Base-by-base conservation (phyloP, 1,140 invertebrate species). In the Polypedilum vanderplanki region DNA sequence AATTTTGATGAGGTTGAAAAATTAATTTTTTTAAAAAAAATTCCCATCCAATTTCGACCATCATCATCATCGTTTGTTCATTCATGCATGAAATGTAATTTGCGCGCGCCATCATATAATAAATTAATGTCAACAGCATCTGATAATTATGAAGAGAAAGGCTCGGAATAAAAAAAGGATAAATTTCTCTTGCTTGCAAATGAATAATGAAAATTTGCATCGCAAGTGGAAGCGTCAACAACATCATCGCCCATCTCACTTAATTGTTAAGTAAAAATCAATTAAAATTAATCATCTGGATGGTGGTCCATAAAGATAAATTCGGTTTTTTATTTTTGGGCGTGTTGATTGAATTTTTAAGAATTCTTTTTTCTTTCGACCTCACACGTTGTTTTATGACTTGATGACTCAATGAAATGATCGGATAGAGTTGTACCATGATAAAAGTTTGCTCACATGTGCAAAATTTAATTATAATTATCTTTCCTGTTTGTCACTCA, bases 401-500 rank as follows among this genome's bases (percentile, higher is more conserved):
- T 3, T 33, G 24, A 33, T 33, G 24, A 33, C 24, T 33, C 24
- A 33, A 33, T 33, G 24, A 33, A n/a, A 33, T 33, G 24, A 5
- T 33, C 24, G 24, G 24, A 33, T 33, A 33, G 24, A 33, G 24
- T 3, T 33, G 24, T 33, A 3, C 2, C 24, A 33, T 33, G 46
- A 70, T 2, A 70, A 7, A 18, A 70, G 18, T 70, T 18, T 22
- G 7, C 17, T 70, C 17, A 18, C 20, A 70, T 70, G 65, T 70
- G 65, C 17, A 70, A 22, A 70, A 70, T 70, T 70, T 18, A 70
- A 70, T 70, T 70, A 70, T 70, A 70, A 70, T 70, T 70, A 70
- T 70, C 65, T 70, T 22, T 70, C 18, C 65, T 18, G 17, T 18
- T 18, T 70, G 65, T 70, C 65, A 70, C 20, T 20, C 65, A 70